Evolutionary conservation across 2,797 vertebrate species (phyloP).

Genomic region (Triplophysa bombifrons): DNA sequence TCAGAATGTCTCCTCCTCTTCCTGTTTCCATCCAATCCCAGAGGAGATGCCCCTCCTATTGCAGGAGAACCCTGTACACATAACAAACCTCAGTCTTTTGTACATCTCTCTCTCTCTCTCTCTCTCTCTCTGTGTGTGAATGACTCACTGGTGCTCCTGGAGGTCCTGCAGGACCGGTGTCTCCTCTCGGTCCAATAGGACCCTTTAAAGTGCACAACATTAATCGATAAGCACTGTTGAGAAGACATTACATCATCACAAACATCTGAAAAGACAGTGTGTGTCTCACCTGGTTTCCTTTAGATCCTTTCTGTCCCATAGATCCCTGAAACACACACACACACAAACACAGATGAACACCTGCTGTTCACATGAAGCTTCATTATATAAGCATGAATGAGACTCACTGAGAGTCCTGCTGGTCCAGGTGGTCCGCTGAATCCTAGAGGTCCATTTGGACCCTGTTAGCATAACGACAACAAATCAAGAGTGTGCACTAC

Average conservation of each 20-base stretch:
- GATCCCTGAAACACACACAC: conserved; percentile 64
- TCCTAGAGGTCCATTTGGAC: conserved; percentile 83
- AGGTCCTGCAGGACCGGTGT: conserved; percentile 85
- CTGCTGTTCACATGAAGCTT: not conserved
- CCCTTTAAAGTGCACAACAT: conserved; percentile 74
- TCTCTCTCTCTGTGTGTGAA: too few relatives aligned
- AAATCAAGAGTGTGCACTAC: not conserved
- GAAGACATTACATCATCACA: not conserved
- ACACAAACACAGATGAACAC: not conserved
- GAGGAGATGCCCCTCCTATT: conserved; percentile 80
- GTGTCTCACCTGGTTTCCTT: conserved; percentile 73
- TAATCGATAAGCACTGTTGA: not conserved
- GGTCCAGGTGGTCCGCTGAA: conserved; percentile 85
- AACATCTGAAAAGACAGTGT: not conserved
- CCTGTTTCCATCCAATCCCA: conserved; percentile 76
- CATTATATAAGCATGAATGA: not conserved
- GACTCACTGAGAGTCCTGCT: conserved; percentile 87
- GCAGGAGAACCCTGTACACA: conserved; percentile 83
- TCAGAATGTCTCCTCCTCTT: conserved; percentile 78
- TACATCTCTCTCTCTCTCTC: not conserved
- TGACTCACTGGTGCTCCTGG: conserved; percentile 91
- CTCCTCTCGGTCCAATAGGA: conserved; percentile 90
- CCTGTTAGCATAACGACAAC: conserved; percentile 70
- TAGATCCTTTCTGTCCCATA: conserved; percentile 73
- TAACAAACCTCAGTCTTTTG: too few relatives aligned